Evolutionary conservation across 2,888 invertebrate species (phyloP).

Genomic region (Marronus borbonicus): DNA sequence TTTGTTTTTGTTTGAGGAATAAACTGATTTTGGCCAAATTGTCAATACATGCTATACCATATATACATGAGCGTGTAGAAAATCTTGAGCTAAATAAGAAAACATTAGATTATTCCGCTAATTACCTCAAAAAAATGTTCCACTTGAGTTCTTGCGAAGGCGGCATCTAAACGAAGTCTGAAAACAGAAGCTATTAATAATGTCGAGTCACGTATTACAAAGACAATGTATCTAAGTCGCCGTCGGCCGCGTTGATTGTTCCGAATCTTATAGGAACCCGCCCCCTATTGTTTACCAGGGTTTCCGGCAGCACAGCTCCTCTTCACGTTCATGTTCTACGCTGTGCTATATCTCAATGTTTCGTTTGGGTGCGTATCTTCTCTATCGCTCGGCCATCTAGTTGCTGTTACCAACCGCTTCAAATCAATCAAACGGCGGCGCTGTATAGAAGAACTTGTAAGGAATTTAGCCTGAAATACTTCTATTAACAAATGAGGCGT

Average conservation of each 20-base stretch:
- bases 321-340: neutral
- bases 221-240: conserved; percentile 42
- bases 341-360: neutral
- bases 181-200: conserved; percentile 33
- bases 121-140: conserved; percentile 35
- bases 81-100: too few relatives aligned
- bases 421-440: conserved; percentile 18
- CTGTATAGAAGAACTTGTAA: conserved; percentile 26
- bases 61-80: too few relatives aligned
- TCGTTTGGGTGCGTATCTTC: conserved; percentile 21
- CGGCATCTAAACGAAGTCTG: neutral
- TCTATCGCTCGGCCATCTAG: conserved; percentile 6
- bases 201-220: conserved; percentile 40
- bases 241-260: conserved; percentile 27
- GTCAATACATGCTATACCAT: too few relatives aligned
- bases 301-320: conserved; percentile 24
- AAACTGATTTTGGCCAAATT: too few relatives aligned
- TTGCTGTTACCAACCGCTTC: conserved; percentile 2
- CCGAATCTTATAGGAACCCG: conserved; percentile 21
- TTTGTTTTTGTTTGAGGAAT: too few relatives aligned
- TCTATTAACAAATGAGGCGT: conserved; percentile 38
- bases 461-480: conserved; percentile 32
- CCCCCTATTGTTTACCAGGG: conserved; percentile 36
- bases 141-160: neutral
- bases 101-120: conserved; percentile 14